Evolutionary conservation across 2,113 vertebrate genomes (phyloP).

Genomic region (Cathartes aura): DNA sequence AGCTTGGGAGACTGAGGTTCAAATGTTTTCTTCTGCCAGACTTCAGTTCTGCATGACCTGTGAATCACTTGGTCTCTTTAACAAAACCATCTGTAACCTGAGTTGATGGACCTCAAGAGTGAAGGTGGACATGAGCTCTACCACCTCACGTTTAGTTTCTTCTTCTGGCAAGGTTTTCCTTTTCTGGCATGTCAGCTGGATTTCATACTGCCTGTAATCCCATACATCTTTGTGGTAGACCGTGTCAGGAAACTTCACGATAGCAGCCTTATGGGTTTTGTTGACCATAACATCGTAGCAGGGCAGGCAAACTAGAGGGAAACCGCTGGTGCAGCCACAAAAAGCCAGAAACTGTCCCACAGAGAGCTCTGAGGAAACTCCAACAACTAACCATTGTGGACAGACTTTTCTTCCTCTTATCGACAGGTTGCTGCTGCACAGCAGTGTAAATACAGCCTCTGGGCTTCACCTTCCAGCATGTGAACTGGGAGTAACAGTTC

Average conservation of each 20-base stretch:
- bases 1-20: background rate
- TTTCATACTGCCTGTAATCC: background rate
- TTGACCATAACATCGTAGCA: accelerated
- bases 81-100: background rate
- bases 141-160: background rate
- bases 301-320: background rate
- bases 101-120: background rate
- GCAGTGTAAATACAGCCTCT: background rate
- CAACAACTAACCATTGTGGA: background rate
- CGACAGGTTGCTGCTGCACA: background rate
- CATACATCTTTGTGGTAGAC: background rate
- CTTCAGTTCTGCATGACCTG: background rate
- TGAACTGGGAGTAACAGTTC: background rate
- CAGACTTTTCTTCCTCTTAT: background rate
- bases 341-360: background rate
- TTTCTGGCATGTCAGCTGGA: background rate
- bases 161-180: background rate
- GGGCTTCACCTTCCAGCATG: background rate
- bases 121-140: background rate
- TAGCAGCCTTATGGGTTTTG: background rate
- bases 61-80: background rate
- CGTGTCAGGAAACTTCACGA: accelerated
- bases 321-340: background rate
- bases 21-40: background rate
- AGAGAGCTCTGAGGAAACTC: background rate